Evolutionary conservation across 2,797 vertebrate species (phyloP).

Genomic region (Echeneis naucrates): DNA sequence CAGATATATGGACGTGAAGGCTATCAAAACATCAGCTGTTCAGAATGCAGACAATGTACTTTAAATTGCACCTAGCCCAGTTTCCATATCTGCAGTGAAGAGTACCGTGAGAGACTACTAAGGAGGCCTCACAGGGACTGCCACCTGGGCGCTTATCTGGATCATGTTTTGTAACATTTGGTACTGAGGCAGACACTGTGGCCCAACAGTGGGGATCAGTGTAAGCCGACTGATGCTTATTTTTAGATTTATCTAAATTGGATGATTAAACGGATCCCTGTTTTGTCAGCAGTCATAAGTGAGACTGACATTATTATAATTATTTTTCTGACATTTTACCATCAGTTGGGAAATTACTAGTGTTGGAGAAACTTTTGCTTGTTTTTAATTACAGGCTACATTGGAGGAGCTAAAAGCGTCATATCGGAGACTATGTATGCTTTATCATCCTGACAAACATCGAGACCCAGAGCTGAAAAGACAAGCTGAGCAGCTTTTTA

Average conservation of each 20-base stretch:
- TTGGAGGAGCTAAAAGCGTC: slow-evolving; percentile 95
- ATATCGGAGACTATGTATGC: slow-evolving; percentile 96
- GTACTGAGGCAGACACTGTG: not conserved
- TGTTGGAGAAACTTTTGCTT: not conserved
- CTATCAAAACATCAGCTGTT: not conserved
- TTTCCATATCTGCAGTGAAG: not conserved
- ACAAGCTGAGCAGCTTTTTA: slow-evolving; percentile 95
- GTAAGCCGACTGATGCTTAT: not conserved
- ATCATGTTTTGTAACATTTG: not conserved
- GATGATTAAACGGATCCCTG: not conserved
- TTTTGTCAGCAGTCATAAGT: not conserved
- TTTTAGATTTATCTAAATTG: not conserved
- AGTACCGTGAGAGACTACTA: not conserved
- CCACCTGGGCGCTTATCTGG: not conserved
- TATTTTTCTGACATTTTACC: slow-evolving; percentile 1
- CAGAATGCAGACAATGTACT: not conserved
- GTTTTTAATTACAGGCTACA: slow-evolving; percentile 86
- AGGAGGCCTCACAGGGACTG: not conserved
- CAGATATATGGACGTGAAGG: not conserved
- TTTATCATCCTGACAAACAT: slow-evolving; percentile 99
- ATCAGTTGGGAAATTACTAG: not conserved
- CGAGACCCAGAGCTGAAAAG: slow-evolving; percentile 93
- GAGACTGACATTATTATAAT: not conserved
- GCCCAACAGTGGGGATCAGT: not conserved
- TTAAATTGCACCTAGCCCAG: not conserved